Conservation (phyloP, 1,140 invertebrate genomes). For the Procambarus virginalis region DNA sequence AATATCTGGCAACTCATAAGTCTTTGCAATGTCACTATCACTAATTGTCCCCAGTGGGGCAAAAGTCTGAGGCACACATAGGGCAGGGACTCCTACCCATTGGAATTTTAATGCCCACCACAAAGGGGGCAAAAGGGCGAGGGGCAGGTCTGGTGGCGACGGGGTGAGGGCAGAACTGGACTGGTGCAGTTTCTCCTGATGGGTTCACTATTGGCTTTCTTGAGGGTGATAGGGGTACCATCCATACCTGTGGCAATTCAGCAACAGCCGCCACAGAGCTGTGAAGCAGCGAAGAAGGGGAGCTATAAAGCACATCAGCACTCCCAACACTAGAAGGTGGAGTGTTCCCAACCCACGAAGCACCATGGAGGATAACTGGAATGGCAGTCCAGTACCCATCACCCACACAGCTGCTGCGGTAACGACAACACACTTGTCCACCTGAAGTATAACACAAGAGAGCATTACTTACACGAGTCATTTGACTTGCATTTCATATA, state of each 20-base stretch:
- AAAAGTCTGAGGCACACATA: conserved; percentile 65
- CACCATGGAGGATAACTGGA: conserved; percentile 48
- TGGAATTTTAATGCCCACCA: conserved; percentile 40
- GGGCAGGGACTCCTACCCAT: conserved; percentile 50
- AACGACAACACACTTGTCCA: conserved; percentile 66
- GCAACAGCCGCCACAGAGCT: conserved; percentile 50
- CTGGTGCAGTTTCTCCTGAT: conserved; percentile 33
- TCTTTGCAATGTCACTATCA: conserved; percentile 67
- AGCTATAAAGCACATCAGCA: conserved; percentile 46
- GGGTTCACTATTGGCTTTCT: conserved; percentile 15
- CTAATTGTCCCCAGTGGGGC: conserved; percentile 59
- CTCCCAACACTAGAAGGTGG: conserved; percentile 30
- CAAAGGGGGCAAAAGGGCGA: conserved; percentile 51
- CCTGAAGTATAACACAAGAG: conserved; percentile 30
- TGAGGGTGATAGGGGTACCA: background rate
- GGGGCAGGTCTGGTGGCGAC: conserved; percentile 63
- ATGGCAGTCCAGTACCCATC: conserved; percentile 41
- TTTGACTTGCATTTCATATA: background rate
- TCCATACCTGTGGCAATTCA: conserved; percentile 30
- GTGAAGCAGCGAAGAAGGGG: conserved; percentile 52
- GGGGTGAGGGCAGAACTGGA: conserved; percentile 45
- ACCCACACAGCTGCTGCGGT: conserved; percentile 55
- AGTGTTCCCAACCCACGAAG: conserved; percentile 54
- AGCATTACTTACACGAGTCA: background rate
- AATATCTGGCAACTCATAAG: conserved; percentile 34